These are phyloP conservation scores for Platalea minor DNA, from an alignment of 2,797 vertebrate species.

Conservation along the genomic window DNA sequence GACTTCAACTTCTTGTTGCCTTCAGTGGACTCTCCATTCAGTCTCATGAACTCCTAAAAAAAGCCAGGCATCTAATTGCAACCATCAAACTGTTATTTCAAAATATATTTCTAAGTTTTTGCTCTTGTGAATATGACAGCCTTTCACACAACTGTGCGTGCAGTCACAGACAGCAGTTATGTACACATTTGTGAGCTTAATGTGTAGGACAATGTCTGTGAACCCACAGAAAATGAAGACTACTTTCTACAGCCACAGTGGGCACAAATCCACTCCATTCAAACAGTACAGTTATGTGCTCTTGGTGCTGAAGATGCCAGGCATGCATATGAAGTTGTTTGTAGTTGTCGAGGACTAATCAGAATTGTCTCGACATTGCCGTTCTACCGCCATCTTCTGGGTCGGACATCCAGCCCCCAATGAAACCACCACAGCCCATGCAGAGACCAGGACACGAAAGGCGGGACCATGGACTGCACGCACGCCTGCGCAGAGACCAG, in stretches of 20 bases:
- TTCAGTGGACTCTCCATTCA: background rate
- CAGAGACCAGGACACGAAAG: too few species aligned
- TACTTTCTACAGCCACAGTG: background rate
- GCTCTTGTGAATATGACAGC: background rate
- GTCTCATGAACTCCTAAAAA: background rate
- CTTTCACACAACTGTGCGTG: background rate
- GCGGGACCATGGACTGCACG: too few species aligned
- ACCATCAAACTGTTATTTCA: background rate
- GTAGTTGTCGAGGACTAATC: too few species aligned
- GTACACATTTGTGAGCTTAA: background rate
- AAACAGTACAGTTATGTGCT: background rate
- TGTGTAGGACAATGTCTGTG: rapidly evolving
- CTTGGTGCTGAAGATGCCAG: background rate
- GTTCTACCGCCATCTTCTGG: too few species aligned
- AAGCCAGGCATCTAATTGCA: background rate
- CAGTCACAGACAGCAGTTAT: background rate
- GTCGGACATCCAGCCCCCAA: too few species aligned
- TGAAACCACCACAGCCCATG: too few species aligned
- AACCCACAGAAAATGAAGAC: background rate
- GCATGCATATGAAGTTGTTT: background rate
- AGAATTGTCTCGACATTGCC: too few species aligned
- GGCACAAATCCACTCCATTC: background rate
- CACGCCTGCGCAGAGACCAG: too few species aligned
- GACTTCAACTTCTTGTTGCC: background rate
- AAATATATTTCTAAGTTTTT: background rate